Percentiles rank a stretch among this genome's conserved stretches.
These are phyloP conservation scores for Drosophila baimaii DNA, from an alignment of 1,140 invertebrate genomes.

Conservation along the genomic window DNA sequence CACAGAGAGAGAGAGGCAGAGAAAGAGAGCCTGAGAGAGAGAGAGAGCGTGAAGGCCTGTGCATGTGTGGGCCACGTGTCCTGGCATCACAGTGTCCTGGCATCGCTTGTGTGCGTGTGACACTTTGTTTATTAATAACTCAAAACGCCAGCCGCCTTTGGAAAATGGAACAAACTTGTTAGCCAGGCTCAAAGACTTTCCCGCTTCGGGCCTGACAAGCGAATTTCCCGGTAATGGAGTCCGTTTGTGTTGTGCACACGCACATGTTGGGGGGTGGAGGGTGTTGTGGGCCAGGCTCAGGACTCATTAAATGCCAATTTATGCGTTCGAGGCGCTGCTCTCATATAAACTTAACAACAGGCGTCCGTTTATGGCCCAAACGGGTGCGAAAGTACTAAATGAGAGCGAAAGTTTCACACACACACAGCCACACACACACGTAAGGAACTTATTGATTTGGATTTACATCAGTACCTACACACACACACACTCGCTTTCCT, in stretches of 20 bases:
- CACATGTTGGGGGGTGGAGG: slow-evolving; percentile 20
- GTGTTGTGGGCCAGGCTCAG: too few relatives aligned
- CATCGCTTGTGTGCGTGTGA: slow-evolving; percentile 22
- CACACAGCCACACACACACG: neutral
- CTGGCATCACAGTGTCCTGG: neutral
- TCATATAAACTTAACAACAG: slow-evolving; percentile 35
- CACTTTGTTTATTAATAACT: slow-evolving; percentile 76
- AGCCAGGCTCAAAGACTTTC: slow-evolving; percentile 32
- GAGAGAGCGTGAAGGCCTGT: slow-evolving; percentile 2
- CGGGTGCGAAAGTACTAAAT: slow-evolving; percentile 15
- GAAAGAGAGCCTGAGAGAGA: slow-evolving; percentile 10
- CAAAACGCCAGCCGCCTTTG: slow-evolving; percentile 49
- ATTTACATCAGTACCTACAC: neutral
- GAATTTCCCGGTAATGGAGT: slow-evolving; percentile 55
- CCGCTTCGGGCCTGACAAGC: slow-evolving; percentile 44
- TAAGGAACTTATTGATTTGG: slow-evolving; percentile 16
- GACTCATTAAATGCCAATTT: slow-evolving; percentile 42
- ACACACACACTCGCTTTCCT: too few relatives aligned
- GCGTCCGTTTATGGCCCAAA: slow-evolving; percentile 48
- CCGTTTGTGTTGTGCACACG: slow-evolving; percentile 39
- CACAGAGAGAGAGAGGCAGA: neutral
- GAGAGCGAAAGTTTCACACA: slow-evolving; percentile 13
- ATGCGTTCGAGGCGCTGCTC: slow-evolving; percentile 26
- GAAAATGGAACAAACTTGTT: slow-evolving; percentile 73
- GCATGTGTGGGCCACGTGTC: slow-evolving; percentile 4